Evolutionary conservation across 1,140 invertebrate species (phyloP).

Genomic region (Drosophila albomicans): DNA sequence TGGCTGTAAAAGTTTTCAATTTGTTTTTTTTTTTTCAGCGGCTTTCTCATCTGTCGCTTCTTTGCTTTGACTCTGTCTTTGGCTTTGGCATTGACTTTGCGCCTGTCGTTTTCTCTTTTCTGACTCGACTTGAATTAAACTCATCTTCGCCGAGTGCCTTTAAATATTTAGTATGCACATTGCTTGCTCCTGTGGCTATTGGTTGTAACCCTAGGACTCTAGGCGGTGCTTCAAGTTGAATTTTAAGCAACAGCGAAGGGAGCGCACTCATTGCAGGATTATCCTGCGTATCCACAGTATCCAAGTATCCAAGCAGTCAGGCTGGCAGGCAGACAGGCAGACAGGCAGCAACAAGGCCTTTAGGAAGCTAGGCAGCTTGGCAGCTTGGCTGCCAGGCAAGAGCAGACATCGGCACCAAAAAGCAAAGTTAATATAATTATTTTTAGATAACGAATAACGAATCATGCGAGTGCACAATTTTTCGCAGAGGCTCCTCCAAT

Average conservation of each 20-base stretch:
- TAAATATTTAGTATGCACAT: slow-evolving; percentile 50
- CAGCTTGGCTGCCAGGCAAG: slow-evolving; percentile 12
- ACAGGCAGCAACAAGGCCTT: neutral
- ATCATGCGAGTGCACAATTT: slow-evolving; percentile 80
- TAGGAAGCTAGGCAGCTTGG: neutral
- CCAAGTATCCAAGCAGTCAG: neutral
- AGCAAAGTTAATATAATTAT: slow-evolving; percentile 82
- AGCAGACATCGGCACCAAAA: slow-evolving; percentile 64
- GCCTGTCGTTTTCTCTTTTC: neutral
- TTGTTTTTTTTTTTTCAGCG: slow-evolving; percentile 9
- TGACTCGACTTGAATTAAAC: slow-evolving; percentile 25
- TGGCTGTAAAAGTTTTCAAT: neutral
- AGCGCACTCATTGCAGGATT: neutral
- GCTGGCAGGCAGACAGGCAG: neutral
- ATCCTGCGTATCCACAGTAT: neutral
- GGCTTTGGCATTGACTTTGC: neutral
- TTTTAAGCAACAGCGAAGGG: slow-evolving; percentile 21
- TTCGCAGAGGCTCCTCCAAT: slow-evolving; percentile 24
- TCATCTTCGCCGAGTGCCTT: slow-evolving; percentile 9
- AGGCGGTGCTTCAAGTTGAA: slow-evolving; percentile 11
- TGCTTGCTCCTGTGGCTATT: slow-evolving; percentile 19
- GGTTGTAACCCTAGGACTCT: neutral
- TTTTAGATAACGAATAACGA: slow-evolving; percentile 81
- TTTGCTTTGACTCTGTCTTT: slow-evolving; percentile 6
- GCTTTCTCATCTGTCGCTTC: slow-evolving; percentile 3